Conservation (phyloP, 2,797 vertebrate genomes). For the Hybognathus amarus region DNA sequence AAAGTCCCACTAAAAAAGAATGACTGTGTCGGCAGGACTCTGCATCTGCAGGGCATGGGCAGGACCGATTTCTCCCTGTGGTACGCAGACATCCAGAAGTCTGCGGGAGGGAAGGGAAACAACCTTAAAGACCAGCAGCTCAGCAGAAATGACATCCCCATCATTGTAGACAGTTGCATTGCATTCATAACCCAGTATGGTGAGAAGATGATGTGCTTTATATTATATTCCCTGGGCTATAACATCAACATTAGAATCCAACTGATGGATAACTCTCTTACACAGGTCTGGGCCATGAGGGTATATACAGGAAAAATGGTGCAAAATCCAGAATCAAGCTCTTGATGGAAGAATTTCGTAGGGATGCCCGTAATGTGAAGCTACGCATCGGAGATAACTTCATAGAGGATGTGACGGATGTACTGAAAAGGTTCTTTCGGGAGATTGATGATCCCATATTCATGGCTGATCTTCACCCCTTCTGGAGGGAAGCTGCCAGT, state of each 20-base stretch:
- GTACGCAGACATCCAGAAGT: conserved; percentile 87
- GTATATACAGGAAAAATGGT: conserved; percentile 95
- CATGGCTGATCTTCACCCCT: conserved; percentile 86
- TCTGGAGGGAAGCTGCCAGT: conserved; percentile 93
- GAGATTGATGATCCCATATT: conserved; percentile 93
- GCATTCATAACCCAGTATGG: conserved; percentile 97
- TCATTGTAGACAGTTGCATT: conserved; percentile 97
- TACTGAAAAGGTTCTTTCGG: conserved; percentile 95
- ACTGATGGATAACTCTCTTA: not conserved
- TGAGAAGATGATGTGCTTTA: conserved; percentile 69
- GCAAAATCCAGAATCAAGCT: conserved; percentile 92
- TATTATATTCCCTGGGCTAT: not conserved
- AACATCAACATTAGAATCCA: not conserved
- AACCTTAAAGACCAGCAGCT: conserved; percentile 92
- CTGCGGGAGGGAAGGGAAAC: conserved; percentile 88
- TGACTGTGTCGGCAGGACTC: conserved; percentile 80
- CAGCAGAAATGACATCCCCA: conserved; percentile 92
- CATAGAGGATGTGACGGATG: conserved; percentile 95
- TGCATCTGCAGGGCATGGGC: conserved; percentile 89
- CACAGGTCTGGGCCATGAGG: conserved; percentile 90
- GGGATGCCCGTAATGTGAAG: conserved; percentile 92
- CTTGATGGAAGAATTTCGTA: conserved; percentile 94
- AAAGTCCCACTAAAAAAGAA: not conserved
- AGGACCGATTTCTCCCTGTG: conserved; percentile 86
- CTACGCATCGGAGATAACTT: conserved; percentile 94